These are phyloP conservation scores for Trachymyrmex septentrionalis DNA, from an alignment of 1,140 invertebrate species.

Conservation along the genomic window DNA sequence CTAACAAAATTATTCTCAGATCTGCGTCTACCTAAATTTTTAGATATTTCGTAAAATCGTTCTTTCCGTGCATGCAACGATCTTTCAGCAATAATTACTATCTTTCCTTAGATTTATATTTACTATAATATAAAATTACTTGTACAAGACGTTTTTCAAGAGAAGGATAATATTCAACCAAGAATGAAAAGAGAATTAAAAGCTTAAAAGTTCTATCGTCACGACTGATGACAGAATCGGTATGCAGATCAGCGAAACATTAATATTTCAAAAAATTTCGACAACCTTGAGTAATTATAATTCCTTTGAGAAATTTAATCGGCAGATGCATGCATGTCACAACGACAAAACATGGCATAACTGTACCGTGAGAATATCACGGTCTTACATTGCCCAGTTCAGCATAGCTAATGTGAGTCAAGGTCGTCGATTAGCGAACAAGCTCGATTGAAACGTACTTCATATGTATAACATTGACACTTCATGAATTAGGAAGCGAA, in stretches of 20 bases:
- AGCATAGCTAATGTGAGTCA: conserved; percentile 37
- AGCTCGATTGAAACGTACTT: conserved; percentile 22
- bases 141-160: background rate
- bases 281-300: background rate
- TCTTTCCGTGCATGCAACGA: background rate
- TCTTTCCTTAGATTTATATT: background rate
- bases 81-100: background rate
- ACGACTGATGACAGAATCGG: background rate
- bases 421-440: conserved; percentile 35
- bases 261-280: background rate
- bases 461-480: background rate
- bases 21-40: too few species aligned
- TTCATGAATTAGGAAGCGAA: background rate
- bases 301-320: conserved; percentile 11
- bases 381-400: background rate
- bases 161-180: background rate
- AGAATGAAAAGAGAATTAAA: background rate
- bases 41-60: too few species aligned
- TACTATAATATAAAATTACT: background rate
- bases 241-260: background rate
- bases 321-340: background rate
- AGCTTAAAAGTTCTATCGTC: background rate
- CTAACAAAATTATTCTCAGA: too few species aligned
- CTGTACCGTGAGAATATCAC: conserved; percentile 36
- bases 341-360: background rate